Conservation (phyloP, 2,113 vertebrate genomes). For the Leucopternis melanops region DNA sequence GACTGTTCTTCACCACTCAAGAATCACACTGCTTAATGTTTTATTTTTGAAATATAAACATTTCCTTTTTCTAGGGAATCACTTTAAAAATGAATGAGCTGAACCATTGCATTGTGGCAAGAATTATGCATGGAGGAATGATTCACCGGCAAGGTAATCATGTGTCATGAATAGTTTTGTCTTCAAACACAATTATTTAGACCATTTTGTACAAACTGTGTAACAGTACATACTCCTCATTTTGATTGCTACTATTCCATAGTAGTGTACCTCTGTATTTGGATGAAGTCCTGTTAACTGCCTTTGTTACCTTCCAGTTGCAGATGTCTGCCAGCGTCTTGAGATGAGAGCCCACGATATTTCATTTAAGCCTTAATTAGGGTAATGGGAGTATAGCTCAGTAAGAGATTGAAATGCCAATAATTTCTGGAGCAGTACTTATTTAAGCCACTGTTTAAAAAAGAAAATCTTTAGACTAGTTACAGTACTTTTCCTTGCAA, state of each 20-base stretch:
- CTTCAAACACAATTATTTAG: neutral
- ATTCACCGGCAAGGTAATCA: conserved; percentile 96
- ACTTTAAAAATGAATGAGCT: conserved; percentile 98
- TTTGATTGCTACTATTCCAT: neutral
- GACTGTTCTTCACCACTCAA: neutral
- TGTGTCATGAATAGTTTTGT: neutral
- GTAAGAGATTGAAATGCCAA: neutral
- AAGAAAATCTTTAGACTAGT: neutral
- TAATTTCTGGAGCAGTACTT: neutral
- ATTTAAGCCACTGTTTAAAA: neutral
- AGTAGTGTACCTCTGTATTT: neutral
- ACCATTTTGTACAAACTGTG: neutral
- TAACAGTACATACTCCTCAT: neutral
- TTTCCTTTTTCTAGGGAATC: conserved; percentile 83
- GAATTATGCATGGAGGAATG: conserved; percentile 99
- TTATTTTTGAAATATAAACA: neutral
- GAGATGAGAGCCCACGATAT: neutral
- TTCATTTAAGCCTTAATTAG: neutral
- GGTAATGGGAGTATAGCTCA: neutral
- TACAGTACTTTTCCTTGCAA: neutral
- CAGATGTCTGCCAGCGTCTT: neutral
- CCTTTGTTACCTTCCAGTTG: neutral
- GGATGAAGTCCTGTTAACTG: neutral
- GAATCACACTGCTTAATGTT: neutral
- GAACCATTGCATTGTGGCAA: conserved; percentile 96